Percentiles rank a stretch among this genome's conserved stretches.
These are phyloP conservation scores for Cyaniris semiargus DNA, from an alignment of 2,888 invertebrate species.

Conservation along the genomic window DNA sequence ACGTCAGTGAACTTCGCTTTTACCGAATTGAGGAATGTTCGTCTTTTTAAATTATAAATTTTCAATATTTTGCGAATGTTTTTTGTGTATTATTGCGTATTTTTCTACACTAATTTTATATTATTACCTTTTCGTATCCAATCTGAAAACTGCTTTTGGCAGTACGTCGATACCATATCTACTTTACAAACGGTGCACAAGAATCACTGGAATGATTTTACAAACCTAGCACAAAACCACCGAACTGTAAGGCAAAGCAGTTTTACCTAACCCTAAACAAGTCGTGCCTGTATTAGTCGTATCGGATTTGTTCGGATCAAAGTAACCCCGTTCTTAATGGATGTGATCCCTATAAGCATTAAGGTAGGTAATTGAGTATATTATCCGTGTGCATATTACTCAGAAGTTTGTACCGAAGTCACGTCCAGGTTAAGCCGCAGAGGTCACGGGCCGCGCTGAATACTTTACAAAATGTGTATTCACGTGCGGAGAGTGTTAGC, in stretches of 20 bases:
- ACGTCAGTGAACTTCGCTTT: constrained; percentile 9
- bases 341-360: constrained; percentile 29
- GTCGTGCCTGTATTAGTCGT: not conserved
- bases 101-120: not conserved
- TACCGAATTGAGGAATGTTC: not conserved
- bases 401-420: constrained; percentile 32
- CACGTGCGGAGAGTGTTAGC: constrained; percentile 33
- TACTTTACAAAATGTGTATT: constrained; percentile 41
- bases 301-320: constrained; percentile 4
- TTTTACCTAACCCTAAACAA: not conserved
- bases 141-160: too few relatives aligned
- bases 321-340: constrained; percentile 19
- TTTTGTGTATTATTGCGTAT: not conserved
- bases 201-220: too few relatives aligned
- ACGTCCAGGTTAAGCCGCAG: constrained; percentile 33
- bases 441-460: constrained; percentile 39
- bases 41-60: not conserved
- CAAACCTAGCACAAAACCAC: too few relatives aligned
- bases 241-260: too few relatives aligned
- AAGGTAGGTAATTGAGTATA: constrained; percentile 31
- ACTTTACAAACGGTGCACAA: too few relatives aligned
- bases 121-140: not conserved
- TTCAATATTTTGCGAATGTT: not conserved
- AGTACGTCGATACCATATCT: too few relatives aligned
- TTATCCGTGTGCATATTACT: constrained; percentile 35